Base-by-base conservation (phyloP, 2,113 vertebrate species). In the Aix galericulata region DNA sequence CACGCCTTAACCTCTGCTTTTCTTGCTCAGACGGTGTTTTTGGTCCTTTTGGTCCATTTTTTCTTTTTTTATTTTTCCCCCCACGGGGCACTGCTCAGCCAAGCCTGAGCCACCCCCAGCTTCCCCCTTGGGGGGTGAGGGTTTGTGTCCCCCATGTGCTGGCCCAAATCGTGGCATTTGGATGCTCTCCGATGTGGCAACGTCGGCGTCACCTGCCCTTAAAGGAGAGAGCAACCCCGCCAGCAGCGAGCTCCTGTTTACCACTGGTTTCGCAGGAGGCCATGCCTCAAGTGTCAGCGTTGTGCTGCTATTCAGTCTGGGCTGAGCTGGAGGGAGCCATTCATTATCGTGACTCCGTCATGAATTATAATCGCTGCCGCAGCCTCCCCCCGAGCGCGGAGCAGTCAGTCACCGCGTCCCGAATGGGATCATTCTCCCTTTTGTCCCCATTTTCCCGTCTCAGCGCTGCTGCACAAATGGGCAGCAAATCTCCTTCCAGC, bases 371-470 rank as follows among this genome's bases (percentile, higher is more conserved):
- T 3, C 59, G 17, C 50, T 72, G 63, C 86, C 9, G 72, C 88
- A 90, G 55, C 94, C 72, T 85, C 72, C 91, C 82, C 48, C 1
- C 0, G 76, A 16, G 74, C 66, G 20, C 48, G 56, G 48, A 80
- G 83, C 81, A 2, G 1, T 44, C 76, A 27, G 8, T 20, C 82
- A 67, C n/a, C 55, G 67, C 21, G 84, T 78, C 81, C 71, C 87
- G 67, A 26, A 87, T 75, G 81, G 91, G 46, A 78, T 46, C 64
- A 4, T 67, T 89, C 86, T 81, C 93, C 84, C 74, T 89, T 81
- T 59, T 36, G 58, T 89, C 78, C 90, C 90, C 78, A 9, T 88
- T 85, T 56, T 32, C 53, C 71, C 42, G 63, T 40, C 82, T 21
- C 89, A 44, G 82, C 82, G 80, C 63, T 1, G 3, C 78, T 18